Conservation (phyloP, 2,113 vertebrate species). For the Hippocampus zosterae region DNA sequence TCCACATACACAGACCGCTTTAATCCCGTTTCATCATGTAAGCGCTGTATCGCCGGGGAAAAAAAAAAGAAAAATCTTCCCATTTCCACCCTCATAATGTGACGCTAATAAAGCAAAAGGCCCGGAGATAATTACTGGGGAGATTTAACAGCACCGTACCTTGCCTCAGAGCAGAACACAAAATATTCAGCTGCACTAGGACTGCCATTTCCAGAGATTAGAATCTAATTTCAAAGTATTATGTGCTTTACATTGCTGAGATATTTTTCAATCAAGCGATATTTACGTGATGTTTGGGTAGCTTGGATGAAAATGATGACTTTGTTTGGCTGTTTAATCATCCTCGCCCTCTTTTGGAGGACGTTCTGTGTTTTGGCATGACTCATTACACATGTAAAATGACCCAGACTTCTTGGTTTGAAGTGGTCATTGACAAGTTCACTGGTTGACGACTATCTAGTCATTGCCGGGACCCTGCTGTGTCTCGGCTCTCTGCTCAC, state of each 20-base stretch:
- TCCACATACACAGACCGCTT: constrained; percentile 2
- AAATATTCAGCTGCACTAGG: constrained; percentile 17
- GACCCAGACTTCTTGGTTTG: not conserved
- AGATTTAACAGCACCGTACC: constrained; percentile 49
- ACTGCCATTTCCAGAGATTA: constrained; percentile 33
- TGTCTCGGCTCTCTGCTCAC: no score
- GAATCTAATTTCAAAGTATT: constrained; percentile 31
- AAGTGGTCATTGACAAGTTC: not conserved
- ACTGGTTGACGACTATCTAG: not conserved
- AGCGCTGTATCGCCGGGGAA: constrained; percentile 16
- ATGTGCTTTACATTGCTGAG: constrained; percentile 19
- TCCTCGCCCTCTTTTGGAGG: no score
- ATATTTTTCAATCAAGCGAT: constrained; percentile 20
- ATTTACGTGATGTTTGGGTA: not conserved
- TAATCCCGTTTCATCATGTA: constrained; percentile 26
- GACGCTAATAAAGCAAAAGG: constrained; percentile 55
- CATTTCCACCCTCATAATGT: constrained; percentile 32
- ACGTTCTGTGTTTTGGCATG: not conserved
- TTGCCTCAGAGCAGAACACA: constrained; percentile 1
- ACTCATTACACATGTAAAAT: not conserved
- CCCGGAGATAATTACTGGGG: constrained; percentile 51
- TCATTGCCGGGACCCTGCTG: no score
- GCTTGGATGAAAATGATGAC: not conserved
- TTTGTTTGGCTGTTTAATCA: not conserved
- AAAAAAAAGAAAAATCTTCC: constrained; percentile 11